Conservation (phyloP, 2,888 invertebrate species). For the Nephrotoma guestfalica region DNA sequence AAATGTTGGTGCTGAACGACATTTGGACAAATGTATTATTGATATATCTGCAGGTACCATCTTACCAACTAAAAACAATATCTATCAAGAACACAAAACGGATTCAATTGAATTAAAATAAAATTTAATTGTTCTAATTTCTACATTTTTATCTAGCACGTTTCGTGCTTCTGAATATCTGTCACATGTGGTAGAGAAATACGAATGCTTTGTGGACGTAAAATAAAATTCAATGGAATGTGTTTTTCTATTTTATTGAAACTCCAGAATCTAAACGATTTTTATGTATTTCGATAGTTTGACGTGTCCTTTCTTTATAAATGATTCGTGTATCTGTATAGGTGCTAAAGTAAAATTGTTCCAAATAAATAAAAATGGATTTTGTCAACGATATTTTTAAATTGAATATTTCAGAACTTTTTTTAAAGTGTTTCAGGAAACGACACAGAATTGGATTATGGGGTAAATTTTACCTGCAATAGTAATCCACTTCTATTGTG, state of each 20-base stretch:
- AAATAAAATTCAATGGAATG: not conserved
- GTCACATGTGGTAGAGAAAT: not conserved
- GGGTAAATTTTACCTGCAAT: not conserved
- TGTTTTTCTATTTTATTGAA: not conserved
- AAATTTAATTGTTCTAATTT: not conserved
- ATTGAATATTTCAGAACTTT: not conserved
- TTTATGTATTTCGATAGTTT: not conserved
- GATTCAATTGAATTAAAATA: not conserved
- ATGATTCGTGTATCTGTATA: not conserved
- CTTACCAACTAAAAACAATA: too few relatives aligned
- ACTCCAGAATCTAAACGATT: not conserved
- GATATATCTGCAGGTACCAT: too few relatives aligned
- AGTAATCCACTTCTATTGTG: not conserved
- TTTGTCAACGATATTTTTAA: not conserved
- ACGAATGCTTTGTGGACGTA: not conserved
- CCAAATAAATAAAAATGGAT: not conserved
- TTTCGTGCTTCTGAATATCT: not conserved
- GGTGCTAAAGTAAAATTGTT: not conserved
- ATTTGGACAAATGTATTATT: too few relatives aligned
- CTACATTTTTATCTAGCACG: not conserved
- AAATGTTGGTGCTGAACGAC: too few relatives aligned
- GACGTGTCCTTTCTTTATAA: not conserved
- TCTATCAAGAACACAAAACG: not conserved
- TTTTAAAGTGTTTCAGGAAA: not conserved
- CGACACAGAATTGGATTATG: not conserved